Conservation (phyloP, 2,113 vertebrate genomes). For the Lagopus leucura region DNA sequence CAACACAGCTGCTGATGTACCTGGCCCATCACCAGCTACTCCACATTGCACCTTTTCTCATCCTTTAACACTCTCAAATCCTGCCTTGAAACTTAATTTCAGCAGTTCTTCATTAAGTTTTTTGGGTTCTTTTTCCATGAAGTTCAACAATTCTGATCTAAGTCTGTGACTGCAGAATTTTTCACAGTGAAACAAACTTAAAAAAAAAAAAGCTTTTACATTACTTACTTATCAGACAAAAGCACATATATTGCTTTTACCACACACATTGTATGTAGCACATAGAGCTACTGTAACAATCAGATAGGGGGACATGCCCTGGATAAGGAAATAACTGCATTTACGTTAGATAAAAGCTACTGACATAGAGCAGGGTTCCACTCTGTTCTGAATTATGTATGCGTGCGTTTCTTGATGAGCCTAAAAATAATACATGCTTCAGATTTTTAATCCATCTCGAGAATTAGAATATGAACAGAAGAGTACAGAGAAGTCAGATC, state of each 20-base stretch:
- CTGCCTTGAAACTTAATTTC: background rate
- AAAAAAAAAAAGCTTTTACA: background rate
- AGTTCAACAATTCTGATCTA: background rate
- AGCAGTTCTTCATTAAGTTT: background rate
- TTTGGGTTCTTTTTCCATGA: background rate
- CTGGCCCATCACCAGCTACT: background rate
- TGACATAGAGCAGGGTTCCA: background rate
- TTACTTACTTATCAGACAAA: background rate
- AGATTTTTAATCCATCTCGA: constrained; percentile 14
- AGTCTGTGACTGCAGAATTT: background rate
- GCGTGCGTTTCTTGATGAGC: constrained; percentile 5
- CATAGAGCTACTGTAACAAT: background rate
- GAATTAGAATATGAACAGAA: background rate
- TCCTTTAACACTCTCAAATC: background rate
- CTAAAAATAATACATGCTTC: constrained; percentile 27
- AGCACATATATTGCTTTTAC: background rate
- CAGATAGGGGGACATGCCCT: background rate
- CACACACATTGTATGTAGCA: background rate
- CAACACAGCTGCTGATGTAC: background rate
- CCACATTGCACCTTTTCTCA: background rate
- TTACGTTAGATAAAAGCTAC: background rate
- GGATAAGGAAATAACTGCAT: background rate
- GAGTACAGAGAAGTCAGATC: background rate
- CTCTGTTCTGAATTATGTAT: constrained; percentile 45
- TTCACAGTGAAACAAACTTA: background rate